These are phyloP conservation scores for Agrochola macilenta DNA, from an alignment of 2,888 invertebrate genomes.

Conservation along the genomic window DNA sequence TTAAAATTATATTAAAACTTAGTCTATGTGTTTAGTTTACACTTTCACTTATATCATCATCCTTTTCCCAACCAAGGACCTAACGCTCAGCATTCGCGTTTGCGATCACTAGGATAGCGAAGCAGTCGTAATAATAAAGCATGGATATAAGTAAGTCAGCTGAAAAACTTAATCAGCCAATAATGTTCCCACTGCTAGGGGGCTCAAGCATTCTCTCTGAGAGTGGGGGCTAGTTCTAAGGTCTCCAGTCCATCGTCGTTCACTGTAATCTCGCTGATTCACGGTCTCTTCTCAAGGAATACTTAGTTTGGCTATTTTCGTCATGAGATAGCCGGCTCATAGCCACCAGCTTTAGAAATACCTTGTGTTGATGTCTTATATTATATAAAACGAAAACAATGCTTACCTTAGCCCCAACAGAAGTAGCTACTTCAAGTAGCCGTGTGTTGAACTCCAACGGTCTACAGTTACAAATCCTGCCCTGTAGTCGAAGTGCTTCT, in stretches of 20 bases:
- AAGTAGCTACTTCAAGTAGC: conserved; percentile 95
- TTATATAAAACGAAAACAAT: not conserved
- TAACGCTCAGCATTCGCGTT: not conserved
- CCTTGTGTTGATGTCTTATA: too few relatives aligned
- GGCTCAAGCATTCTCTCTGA: not conserved
- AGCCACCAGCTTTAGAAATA: not conserved
- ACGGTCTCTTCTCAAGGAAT: too few relatives aligned
- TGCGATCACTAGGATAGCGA: too few relatives aligned
- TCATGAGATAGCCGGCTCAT: not conserved
- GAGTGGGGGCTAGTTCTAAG: not conserved
- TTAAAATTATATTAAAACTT: too few relatives aligned
- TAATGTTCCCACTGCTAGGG: not conserved
- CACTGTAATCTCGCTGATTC: not conserved
- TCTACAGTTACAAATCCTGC: conserved; percentile 96
- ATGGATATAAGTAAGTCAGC: not conserved
- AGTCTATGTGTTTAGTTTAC: too few relatives aligned
- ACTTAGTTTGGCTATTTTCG: not conserved
- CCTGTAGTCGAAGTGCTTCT: conserved; percentile 94
- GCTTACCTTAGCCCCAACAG: conserved; percentile 95
- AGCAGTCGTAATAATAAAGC: not conserved
- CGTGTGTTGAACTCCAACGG: conserved; percentile 96
- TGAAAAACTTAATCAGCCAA: not conserved
- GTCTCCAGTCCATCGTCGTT: not conserved
- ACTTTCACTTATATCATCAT: too few relatives aligned
- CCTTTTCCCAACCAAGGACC: too few relatives aligned